Conservation (phyloP, 1,140 invertebrate species). For the Mactra quadrangularis region DNA sequence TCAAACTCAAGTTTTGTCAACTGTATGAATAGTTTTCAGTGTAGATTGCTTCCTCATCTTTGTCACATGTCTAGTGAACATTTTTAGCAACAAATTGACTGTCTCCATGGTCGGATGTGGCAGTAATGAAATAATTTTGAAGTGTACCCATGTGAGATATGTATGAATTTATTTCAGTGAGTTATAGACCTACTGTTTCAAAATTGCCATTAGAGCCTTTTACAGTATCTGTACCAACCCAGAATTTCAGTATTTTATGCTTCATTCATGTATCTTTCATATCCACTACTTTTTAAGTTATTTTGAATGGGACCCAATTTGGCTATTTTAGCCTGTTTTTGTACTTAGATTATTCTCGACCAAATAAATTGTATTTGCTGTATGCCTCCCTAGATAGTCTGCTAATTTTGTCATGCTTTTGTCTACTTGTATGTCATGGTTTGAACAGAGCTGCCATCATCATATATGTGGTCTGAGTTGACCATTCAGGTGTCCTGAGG, state of each 20-base stretch:
- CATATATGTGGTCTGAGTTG: background rate
- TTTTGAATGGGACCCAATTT: conserved; percentile 61
- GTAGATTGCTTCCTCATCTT: background rate
- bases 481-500: background rate
- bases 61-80: background rate
- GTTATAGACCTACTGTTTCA: background rate
- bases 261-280: background rate
- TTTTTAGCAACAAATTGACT: background rate
- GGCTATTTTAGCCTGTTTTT: conserved; percentile 46
- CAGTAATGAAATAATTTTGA: background rate
- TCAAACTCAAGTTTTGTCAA: no score
- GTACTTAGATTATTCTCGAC: conserved; percentile 45
- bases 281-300: background rate
- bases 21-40: background rate
- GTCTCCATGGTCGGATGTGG: background rate
- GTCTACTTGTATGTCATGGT: background rate
- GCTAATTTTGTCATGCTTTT: background rate
- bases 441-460: no score
- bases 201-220: background rate
- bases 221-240: conserved; percentile 23
- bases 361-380: background rate
- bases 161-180: background rate
- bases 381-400: no score
- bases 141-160: conserved; percentile 24
- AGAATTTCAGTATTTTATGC: conserved; percentile 21